phyloP scores from a whole-genome alignment of 2,888 invertebrate genomes.

The Chalcosyrphus nemorum region DNA sequence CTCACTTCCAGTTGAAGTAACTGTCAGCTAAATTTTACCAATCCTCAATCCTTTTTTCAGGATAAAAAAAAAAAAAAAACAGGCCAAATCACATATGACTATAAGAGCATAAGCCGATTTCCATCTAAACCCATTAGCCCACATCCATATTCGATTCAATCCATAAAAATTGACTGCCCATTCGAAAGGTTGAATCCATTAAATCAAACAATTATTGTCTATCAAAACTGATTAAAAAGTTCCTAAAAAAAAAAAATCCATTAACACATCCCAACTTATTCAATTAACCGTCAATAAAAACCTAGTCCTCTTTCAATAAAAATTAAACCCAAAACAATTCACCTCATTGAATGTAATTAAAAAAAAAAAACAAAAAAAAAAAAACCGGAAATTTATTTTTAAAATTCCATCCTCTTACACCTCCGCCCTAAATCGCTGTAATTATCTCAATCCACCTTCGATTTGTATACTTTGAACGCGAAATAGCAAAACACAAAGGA shows the following conservation, averaged over 20 bases:
- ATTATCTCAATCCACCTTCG: slow-evolving; percentile 9
- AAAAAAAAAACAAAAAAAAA: not conserved
- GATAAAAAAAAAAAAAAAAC: too few relatives aligned
- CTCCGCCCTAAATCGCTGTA: not conserved
- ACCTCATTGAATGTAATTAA: not conserved
- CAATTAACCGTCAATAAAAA: not conserved
- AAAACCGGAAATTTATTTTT: slow-evolving; percentile 9
- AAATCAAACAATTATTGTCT: not conserved
- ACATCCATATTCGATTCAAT: not conserved
- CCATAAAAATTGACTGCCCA: not conserved
- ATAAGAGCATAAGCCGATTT: too few relatives aligned
- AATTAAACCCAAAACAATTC: not conserved
- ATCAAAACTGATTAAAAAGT: not conserved
- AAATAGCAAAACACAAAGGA: slow-evolving; percentile 2
- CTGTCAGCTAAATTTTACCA: too few relatives aligned
- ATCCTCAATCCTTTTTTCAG: too few relatives aligned
- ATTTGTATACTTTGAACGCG: not conserved
- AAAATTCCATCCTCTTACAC: not conserved
- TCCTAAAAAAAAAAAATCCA: not conserved
- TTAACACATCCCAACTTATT: not conserved
- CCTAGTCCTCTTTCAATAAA: not conserved
- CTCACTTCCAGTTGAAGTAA: too few relatives aligned
- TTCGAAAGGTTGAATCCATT: not conserved
- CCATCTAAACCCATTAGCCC: too few relatives aligned
- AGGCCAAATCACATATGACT: too few relatives aligned